Evolutionary conservation across 2,113 vertebrate genomes (phyloP).

Genomic region (Glareola pratincola): DNA sequence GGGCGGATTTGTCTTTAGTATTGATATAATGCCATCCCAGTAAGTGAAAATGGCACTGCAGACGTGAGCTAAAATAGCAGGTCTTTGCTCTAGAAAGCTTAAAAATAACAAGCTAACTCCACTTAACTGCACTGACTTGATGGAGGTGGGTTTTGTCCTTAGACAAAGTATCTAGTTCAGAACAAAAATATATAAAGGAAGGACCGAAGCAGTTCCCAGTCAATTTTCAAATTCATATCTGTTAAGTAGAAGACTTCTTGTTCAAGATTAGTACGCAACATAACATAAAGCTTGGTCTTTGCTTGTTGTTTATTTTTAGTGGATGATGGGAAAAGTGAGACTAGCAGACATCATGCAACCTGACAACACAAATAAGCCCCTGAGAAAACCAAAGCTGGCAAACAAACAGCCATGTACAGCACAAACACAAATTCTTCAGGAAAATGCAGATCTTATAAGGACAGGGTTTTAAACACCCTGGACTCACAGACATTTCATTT

Average conservation of each 20-base stretch:
- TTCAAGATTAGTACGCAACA: background rate
- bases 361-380: constrained; percentile 4
- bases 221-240: background rate
- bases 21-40: background rate
- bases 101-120: background rate
- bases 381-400: constrained; percentile 36
- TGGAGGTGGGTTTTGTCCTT: background rate
- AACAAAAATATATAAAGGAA: background rate
- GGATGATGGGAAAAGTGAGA: background rate
- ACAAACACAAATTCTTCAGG: background rate
- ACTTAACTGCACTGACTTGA: background rate
- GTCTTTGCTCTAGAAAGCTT: background rate
- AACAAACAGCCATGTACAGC: background rate
- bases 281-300: background rate
- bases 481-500: background rate
- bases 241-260: background rate
- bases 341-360: background rate
- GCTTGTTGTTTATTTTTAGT: background rate
- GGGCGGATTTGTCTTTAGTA: background rate
- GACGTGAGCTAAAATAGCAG: background rate
- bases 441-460: background rate
- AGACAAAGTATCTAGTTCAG: background rate
- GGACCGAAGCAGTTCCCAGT: background rate
- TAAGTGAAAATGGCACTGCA: background rate
- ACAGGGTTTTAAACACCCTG: background rate